Conservation (phyloP, 2,113 vertebrate species). For the Galbula dea region DNA sequence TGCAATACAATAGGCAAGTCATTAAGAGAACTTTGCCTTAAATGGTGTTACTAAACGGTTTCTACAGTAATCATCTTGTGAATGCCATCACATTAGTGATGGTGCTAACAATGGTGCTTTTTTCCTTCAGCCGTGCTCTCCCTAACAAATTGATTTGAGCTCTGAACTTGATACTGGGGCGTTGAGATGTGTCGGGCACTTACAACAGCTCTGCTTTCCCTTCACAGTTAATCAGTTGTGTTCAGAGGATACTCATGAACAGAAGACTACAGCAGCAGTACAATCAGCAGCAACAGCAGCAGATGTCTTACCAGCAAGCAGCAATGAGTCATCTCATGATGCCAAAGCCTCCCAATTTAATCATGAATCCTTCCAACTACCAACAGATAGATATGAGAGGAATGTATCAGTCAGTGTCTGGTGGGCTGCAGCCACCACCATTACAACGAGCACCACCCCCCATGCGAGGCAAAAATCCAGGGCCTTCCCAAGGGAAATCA, state of each 20-base stretch:
- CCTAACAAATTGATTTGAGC: slow-evolving; percentile 66
- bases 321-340: slow-evolving; percentile 84
- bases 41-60: slow-evolving; percentile 59
- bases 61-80: slow-evolving; percentile 59
- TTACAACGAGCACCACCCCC: slow-evolving; percentile 82
- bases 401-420: slow-evolving; percentile 87
- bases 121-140: background rate
- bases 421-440: slow-evolving; percentile 79
- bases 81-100: slow-evolving; percentile 69
- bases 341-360: slow-evolving; percentile 78
- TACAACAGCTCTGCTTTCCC: slow-evolving; percentile 53
- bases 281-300: slow-evolving; percentile 85
- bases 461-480: slow-evolving; percentile 89
- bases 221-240: slow-evolving; percentile 90
- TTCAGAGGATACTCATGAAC: slow-evolving; percentile 95
- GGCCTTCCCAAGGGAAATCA: slow-evolving; percentile 92
- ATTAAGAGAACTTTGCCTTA: slow-evolving; percentile 29
- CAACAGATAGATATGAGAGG: slow-evolving; percentile 91
- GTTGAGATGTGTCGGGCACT: background rate
- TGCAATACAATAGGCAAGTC: slow-evolving; percentile 52
- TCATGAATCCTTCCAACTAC: slow-evolving; percentile 81
- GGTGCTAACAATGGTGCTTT: slow-evolving; percentile 64
- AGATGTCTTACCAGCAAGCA: slow-evolving; percentile 84
- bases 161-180: background rate
- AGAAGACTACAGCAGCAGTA: slow-evolving; percentile 91